Conservation (phyloP, 2,888 invertebrate species). For the Heliconius hortense region DNA sequence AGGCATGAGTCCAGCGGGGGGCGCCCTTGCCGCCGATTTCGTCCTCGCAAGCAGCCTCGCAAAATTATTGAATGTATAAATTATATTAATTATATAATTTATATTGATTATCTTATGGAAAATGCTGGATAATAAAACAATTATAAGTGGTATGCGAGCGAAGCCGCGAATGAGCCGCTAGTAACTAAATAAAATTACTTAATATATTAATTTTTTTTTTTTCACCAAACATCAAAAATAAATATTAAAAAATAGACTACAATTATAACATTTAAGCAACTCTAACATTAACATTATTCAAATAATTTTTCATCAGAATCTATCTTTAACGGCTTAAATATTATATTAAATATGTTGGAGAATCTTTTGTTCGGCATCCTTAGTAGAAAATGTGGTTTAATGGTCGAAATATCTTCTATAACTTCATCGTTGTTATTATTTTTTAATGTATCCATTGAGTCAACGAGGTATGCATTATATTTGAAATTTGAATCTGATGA, state of each 20-base stretch:
- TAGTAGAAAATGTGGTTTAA: constrained; percentile 33
- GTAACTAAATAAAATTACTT: neutral
- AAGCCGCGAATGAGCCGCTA: too few relatives aligned
- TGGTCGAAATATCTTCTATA: constrained; percentile 30
- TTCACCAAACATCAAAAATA: constrained; percentile 3
- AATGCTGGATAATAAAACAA: too few relatives aligned
- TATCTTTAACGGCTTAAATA: constrained; percentile 44
- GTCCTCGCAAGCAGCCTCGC: too few relatives aligned
- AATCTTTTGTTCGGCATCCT: constrained; percentile 36
- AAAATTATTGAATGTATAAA: too few relatives aligned
- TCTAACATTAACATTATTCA: constrained; percentile 44
- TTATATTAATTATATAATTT: too few relatives aligned
- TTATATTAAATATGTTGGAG: constrained; percentile 48
- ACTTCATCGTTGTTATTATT: constrained; percentile 33
- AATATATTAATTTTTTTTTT: neutral
- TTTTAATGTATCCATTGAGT: constrained; percentile 17
- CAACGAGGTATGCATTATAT: constrained; percentile 13
- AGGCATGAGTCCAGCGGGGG: too few relatives aligned
- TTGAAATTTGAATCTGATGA: constrained; percentile 11
- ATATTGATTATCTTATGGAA: too few relatives aligned
- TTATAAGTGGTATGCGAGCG: too few relatives aligned
- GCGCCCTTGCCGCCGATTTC: too few relatives aligned
- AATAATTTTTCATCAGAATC: constrained; percentile 46
- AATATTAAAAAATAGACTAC: constrained; percentile 26
- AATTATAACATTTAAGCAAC: constrained; percentile 35